Base-by-base conservation (phyloP, 2,797 vertebrate genomes). In the Pipistrellus pygmaeus region DNA sequence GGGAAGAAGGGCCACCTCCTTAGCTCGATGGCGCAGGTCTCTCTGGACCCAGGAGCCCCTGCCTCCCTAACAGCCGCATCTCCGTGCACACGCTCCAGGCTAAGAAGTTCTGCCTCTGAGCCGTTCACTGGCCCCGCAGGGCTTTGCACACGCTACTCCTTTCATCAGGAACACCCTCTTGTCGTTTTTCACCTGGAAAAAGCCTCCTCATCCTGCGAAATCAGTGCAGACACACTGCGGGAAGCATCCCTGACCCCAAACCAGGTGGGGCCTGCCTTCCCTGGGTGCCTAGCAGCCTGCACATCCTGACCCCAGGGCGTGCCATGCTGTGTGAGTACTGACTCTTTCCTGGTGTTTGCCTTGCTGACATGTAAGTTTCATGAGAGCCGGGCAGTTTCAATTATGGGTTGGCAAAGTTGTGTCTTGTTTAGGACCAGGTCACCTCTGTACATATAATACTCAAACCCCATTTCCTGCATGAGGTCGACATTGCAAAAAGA, bases 71-170 rank as follows among this genome's bases (percentile, higher is more conserved):
- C 12, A 4, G 44, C 11, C 3, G 14, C 21, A 5, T n/a, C 5
- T 13, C 60, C 3, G 0, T 17, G 27, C 78, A n/a, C 10, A 7
- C 1, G 0, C 1, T 8, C n/a, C 30, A 3, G 1, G 4, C 2
- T 69, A 0, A 2, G 25, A 7, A 3, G 8, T 9, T 4, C 38
- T 1, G 5, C 2, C 0, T 3, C 8, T 5, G 4, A 9, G 9
- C 30, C 14, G 0, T 17, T 17, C 2, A 10, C 21, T 21, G 3
- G 1, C 8, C 13, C 21, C 13, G 0, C 6, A 3, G 11, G 15
- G 17, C 8, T 38, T 30, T 32, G 77, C 30, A 21, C 1, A 0
- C 2, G 15, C 18, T 8, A 0, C 3, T 69, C 25, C 27, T 0
- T 32, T 14, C 68, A 51, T 44, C 0, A 4, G 18, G 21, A 69